These are phyloP conservation scores for Rhinoptilus africanus DNA, from an alignment of 2,113 vertebrate species.

Conservation along the genomic window DNA sequence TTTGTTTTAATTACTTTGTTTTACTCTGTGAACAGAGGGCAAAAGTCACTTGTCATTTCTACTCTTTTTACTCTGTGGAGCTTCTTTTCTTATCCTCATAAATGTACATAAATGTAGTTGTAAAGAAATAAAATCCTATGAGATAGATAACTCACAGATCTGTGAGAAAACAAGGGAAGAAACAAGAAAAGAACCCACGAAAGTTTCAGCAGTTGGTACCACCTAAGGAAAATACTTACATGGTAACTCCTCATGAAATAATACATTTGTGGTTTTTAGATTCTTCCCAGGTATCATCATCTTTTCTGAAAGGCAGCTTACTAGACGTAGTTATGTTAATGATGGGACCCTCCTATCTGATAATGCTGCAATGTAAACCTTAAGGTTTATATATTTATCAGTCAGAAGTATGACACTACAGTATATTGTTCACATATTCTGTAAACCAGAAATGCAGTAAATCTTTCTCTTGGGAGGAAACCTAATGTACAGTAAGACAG, in stretches of 20 bases:
- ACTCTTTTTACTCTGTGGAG: not conserved
- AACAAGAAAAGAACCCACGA: not conserved
- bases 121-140: not conserved
- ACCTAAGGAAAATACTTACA: not conserved
- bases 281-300: not conserved
- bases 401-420: not conserved
- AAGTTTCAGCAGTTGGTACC: not conserved
- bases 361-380: not conserved
- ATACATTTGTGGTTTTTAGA: not conserved
- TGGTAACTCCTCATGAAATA: not conserved
- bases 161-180: not conserved
- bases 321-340: not conserved
- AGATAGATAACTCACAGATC: not conserved
- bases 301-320: not conserved
- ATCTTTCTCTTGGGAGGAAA: not conserved
- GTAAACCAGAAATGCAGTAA: not conserved
- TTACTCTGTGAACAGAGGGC: not conserved
- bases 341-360: not conserved
- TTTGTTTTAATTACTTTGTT: not conserved
- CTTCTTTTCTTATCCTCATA: not conserved
- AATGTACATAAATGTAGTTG: not conserved
- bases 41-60: not conserved
- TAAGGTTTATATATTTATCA: not conserved
- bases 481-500: not conserved
- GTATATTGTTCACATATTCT: not conserved